Base-by-base conservation (phyloP, 1,140 invertebrate species). In the Saccostrea cuccullata region DNA sequence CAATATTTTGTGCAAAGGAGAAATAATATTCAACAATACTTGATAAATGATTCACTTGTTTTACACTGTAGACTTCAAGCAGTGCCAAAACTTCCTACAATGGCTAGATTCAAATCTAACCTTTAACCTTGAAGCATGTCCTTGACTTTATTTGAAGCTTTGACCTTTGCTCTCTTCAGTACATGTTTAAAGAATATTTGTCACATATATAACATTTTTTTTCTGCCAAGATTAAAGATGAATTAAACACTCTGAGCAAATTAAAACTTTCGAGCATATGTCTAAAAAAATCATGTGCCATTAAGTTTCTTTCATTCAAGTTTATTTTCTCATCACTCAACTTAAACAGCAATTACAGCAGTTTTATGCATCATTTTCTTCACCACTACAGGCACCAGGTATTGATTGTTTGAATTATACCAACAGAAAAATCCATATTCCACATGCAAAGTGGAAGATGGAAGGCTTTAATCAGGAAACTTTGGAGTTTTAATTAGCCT, bases 401-500 rank as follows among this genome's bases (percentile, higher is more conserved):
- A 77, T 77, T 77, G 70, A 77, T 77, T 77, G 6, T 30, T 36
- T 36, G 30, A 36, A 36, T 36, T 36, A 36, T 77, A 36, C 17
- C n/a, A n/a, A 17, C 17, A 64, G 17, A 64, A 64, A 64, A 77
- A 77, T 77, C 23, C 70, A 77, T 77, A 36, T 11, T 13, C 26
- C 23, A 11, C 11, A 6, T 30, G 30, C 70, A 77, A 17, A 17
- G 26, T 77, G 12, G 30, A 77, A 15, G 26, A 30, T 30, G 26
- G 26, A 36, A 77, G 26, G 26, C 30, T 77, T 77, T 77, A 77
- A 77, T 77, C 70, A 36, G 12, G 70, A 23, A 6, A 12, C 30
- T 77, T 77, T 77, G 23, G 26, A 77, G 30, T 77, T 36, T 77
- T 77, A 77, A 77, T 77, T 26, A 77, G 26, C 26, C 70, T 77